Percentiles rank a stretch among this genome's conserved stretches.
Conservation (phyloP, 2,888 invertebrate genomes). For the Hypomecis punctinalis region DNA sequence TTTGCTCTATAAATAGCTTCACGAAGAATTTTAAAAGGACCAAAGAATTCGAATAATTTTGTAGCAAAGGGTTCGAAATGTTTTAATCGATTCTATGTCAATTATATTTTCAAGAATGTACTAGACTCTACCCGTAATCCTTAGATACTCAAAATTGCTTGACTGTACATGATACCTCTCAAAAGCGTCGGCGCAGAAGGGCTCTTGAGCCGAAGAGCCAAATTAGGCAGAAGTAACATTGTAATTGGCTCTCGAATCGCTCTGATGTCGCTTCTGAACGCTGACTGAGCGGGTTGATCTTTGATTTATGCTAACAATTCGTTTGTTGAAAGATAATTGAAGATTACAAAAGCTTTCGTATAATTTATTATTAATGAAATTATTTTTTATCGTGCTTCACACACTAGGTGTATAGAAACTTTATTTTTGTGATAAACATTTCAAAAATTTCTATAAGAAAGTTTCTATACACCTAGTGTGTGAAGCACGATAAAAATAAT, state of each 20-base stretch:
- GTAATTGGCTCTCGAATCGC: conserved; percentile 58
- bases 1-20: too few species aligned
- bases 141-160: conserved; percentile 24
- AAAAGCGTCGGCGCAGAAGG: conserved; percentile 63
- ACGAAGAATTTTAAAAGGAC: too few species aligned
- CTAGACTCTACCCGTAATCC: not conserved
- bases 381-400: too few species aligned
- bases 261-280: conserved; percentile 20
- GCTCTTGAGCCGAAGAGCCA: conserved; percentile 56
- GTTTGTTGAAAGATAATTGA: not conserved
- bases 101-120: not conserved
- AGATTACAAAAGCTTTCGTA: not conserved
- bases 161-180: conserved; percentile 41
- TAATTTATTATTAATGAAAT: too few species aligned
- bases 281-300: conserved; percentile 33
- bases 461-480: too few species aligned
- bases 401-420: too few species aligned
- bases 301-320: conserved; percentile 13
- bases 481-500: too few species aligned
- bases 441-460: too few species aligned
- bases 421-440: too few species aligned
- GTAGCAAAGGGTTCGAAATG: too few species aligned
- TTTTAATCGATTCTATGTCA: too few species aligned
- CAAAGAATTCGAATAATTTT: too few species aligned
- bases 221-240: conserved; percentile 69